Conservation (phyloP, 2,888 invertebrate genomes). For the Macrosiphum euphorbiae region DNA sequence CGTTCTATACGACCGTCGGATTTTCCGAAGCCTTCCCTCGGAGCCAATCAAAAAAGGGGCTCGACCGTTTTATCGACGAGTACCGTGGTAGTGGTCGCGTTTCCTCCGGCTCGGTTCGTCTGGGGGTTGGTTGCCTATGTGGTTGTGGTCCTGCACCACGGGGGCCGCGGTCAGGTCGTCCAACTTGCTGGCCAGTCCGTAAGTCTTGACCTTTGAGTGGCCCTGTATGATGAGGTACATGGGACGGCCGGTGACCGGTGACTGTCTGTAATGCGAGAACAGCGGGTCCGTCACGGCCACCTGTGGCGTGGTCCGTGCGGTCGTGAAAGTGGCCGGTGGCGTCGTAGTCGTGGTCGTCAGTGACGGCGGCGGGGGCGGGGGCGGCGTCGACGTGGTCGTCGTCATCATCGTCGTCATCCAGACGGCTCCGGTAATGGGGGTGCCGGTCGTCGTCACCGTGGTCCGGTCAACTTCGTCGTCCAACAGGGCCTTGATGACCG, state of each 20-base stretch:
- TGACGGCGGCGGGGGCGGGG: slow-evolving; percentile 14
- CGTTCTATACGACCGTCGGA: background rate
- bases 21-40: background rate
- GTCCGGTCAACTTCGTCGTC: slow-evolving; percentile 67
- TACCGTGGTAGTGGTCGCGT: slow-evolving; percentile 8
- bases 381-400: background rate
- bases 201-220: slow-evolving; percentile 88
- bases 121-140: slow-evolving; percentile 1
- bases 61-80: background rate
- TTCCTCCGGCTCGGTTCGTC: slow-evolving; percentile 51
- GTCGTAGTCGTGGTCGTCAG: slow-evolving; percentile 63
- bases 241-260: slow-evolving; percentile 73
- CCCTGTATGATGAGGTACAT: slow-evolving; percentile 86
- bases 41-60: background rate
- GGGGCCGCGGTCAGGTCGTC: slow-evolving; percentile 26
- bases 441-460: slow-evolving; percentile 65
- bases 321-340: slow-evolving; percentile 24
- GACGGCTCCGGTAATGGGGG: background rate
- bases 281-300: slow-evolving; percentile 71
- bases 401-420: background rate
- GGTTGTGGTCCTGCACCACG: slow-evolving; percentile 38
- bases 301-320: slow-evolving; percentile 64
- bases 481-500: slow-evolving; percentile 65
- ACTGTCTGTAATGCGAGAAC: slow-evolving; percentile 75
- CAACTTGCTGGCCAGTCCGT: slow-evolving; percentile 73